A percentile compares a stretch with the other conserved stretches of the same genome.
phyloP scores from a whole-genome alignment of 92 coral and sea anemone species.

The Plumapathes pennacea region DNA sequence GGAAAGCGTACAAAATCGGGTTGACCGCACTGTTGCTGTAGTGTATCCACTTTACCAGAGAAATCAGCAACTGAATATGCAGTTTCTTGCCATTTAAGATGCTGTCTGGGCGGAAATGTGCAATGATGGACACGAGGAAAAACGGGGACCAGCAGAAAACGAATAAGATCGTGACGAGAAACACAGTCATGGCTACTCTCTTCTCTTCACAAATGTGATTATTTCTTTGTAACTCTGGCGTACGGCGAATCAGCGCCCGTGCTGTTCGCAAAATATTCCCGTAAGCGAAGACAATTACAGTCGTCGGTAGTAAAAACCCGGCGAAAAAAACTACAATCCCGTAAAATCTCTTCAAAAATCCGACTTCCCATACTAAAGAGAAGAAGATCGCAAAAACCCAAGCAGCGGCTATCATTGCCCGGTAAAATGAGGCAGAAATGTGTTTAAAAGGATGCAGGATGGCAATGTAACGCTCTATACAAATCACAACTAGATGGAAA shows the following conservation, averaged over 20 bases:
- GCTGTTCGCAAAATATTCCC: constrained; percentile 53
- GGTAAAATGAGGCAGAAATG: constrained; percentile 28
- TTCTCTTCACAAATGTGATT: constrained; percentile 39
- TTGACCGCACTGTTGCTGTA: constrained; percentile 39
- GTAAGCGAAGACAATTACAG: constrained; percentile 38
- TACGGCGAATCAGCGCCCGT: constrained; percentile 31
- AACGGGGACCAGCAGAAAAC: constrained; percentile 68
- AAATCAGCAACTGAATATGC: too few relatives aligned
- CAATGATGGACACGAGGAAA: constrained; percentile 59
- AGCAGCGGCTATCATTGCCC: constrained; percentile 28
- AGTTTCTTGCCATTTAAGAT: too few relatives aligned
- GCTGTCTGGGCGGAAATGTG: too few relatives aligned
- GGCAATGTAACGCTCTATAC: constrained; percentile 60
- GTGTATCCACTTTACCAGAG: constrained; percentile 15
- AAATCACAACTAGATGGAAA: constrained; percentile 64
- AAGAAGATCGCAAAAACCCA: constrained; percentile 61
- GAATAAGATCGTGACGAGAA: constrained; percentile 59
- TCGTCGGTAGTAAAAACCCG: constrained; percentile 53
- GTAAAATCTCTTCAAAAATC: constrained; percentile 1
- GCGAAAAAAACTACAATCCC: constrained; percentile 33
- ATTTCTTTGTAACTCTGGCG: constrained; percentile 8
- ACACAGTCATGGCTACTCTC: constrained; percentile 60
- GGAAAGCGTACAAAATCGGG: constrained; percentile 25
- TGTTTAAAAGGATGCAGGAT: constrained; percentile 53
- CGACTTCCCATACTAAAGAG: constrained; percentile 5